Evolutionary conservation across 2,113 vertebrate species (phyloP).

Genomic region (Poeciliopsis retropinna): DNA sequence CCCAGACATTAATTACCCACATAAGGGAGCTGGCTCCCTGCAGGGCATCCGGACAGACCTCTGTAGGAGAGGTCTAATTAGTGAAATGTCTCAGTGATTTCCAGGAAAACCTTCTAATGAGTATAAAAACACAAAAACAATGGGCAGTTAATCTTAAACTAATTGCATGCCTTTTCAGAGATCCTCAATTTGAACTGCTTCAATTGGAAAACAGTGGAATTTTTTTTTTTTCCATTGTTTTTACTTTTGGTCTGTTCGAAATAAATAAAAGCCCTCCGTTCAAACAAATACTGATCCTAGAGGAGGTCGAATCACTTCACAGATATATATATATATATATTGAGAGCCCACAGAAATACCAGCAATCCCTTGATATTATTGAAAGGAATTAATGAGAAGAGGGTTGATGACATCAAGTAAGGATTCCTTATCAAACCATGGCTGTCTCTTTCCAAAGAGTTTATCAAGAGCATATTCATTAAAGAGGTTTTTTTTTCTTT

Average conservation of each 20-base stretch:
- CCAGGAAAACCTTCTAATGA: conserved; percentile 26
- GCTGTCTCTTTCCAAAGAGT: conserved; percentile 21
- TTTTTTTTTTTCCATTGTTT: no score
- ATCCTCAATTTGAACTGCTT: conserved; percentile 14
- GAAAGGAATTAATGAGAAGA: conserved; percentile 10
- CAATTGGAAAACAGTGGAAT: conserved; percentile 3
- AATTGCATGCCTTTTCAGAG: background rate
- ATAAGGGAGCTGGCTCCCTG: conserved; percentile 27
- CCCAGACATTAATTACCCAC: conserved; percentile 42
- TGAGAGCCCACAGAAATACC: conserved; percentile 7
- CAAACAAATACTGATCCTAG: conserved; percentile 31
- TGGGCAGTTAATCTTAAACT: background rate
- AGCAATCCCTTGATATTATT: conserved; percentile 32
- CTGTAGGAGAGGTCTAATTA: conserved; percentile 42
- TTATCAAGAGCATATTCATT: conserved; percentile 9
- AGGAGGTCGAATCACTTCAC: conserved; percentile 16
- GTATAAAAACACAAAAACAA: conserved; percentile 22
- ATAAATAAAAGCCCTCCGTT: conserved; percentile 12
- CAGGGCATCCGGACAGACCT: conserved; percentile 35
- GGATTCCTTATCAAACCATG: conserved; percentile 28
- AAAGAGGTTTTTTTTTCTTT: background rate
- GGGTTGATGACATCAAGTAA: conserved; percentile 10
- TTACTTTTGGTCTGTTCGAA: no score
- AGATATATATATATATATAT: conserved; percentile 23
- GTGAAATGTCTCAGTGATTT: conserved; percentile 49